Base-by-base conservation (phyloP, 2,113 vertebrate species). In the Aramus guarauna region DNA sequence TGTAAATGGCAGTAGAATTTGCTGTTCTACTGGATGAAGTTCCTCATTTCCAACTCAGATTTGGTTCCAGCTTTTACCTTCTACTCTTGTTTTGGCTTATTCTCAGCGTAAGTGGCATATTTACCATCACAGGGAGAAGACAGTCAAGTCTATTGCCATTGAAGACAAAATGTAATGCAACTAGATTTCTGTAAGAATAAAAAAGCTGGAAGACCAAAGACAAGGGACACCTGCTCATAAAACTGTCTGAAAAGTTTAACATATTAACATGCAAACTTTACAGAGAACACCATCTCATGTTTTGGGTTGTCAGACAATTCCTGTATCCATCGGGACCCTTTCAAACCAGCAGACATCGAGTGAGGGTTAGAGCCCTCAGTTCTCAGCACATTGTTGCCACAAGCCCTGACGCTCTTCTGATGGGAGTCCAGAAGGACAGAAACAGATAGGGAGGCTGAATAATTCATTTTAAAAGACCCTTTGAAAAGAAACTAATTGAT, bases 291-390 rank as follows among this genome's bases (percentile, higher is more conserved):
- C 17, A 39, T 26, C 32, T 50, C 41, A 16, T 18, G 22, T 27
- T 67, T 89, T 22, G 3, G 29, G 15, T 12, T 22, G 7, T 36
- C 32, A 36, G 19, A 47, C 0, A 0, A 62, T 27, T 45, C 13
- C 9, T 39, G 18, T 9, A 47, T 13, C 41, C 36, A 24, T 12
- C 36, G 52, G 60, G 21, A 72, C 11, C 19, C 30, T 69, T 85
- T 55, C 50, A 63, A 92, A 55, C 36, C 15, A 32, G 36, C 19
- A 36, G 34, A 29, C 6, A 45, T 15, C 24, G 55, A 39, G 14
- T 4, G 29, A 62, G 6, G 23, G 18, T 18, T 24, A 15, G 27
- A 66, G n/a, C 39, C 14, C 12, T 37, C 37, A 26, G 5, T 21
- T 63, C 16, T 27, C 41, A 60, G 36, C n/a, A 45, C 21, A 32